Evolutionary conservation across 2,888 invertebrate genomes (phyloP).

Genomic region (Thymelicus lineola): DNA sequence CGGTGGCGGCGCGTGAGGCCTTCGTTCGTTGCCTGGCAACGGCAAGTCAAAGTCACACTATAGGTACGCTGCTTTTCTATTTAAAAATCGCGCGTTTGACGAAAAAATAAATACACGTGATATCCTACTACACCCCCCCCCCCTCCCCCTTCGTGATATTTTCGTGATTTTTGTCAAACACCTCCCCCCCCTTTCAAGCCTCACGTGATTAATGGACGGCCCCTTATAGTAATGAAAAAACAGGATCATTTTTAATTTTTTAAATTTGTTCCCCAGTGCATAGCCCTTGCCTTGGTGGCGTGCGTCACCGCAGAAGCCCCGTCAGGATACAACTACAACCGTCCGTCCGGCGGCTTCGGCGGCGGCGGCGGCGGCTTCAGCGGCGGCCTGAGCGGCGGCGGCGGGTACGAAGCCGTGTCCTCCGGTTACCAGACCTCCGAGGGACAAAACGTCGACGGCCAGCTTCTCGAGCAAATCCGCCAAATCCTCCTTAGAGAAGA

Average conservation of each 20-base stretch:
- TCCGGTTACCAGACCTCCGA: slow-evolving; percentile 93
- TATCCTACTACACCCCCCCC: no score
- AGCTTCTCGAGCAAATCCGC: slow-evolving; percentile 92
- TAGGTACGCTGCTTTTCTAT: no score
- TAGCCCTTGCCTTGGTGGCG: slow-evolving; percentile 92
- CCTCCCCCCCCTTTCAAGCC: no score
- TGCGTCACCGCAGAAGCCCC: slow-evolving; percentile 91
- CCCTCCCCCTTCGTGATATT: no score
- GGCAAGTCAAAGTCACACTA: no score
- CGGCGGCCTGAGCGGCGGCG: slow-evolving; percentile 81
- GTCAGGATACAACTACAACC: slow-evolving; percentile 90
- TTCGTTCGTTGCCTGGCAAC: no score
- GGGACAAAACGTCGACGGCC: slow-evolving; percentile 92
- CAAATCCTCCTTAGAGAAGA: slow-evolving; percentile 94
- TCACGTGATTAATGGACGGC: no score
- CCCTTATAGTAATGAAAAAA: background rate
- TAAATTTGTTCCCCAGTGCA: slow-evolving; percentile 86
- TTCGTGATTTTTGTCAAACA: no score
- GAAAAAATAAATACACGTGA: no score
- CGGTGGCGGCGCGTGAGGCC: no score
- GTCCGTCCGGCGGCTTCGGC: slow-evolving; percentile 86
- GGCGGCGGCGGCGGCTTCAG: slow-evolving; percentile 70
- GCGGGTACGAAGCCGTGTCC: slow-evolving; percentile 91
- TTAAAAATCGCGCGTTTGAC: no score
- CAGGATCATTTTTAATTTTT: slow-evolving; percentile 1